phyloP scores from a whole-genome alignment of 2,113 vertebrate species.

The Elanus axillaris region DNA sequence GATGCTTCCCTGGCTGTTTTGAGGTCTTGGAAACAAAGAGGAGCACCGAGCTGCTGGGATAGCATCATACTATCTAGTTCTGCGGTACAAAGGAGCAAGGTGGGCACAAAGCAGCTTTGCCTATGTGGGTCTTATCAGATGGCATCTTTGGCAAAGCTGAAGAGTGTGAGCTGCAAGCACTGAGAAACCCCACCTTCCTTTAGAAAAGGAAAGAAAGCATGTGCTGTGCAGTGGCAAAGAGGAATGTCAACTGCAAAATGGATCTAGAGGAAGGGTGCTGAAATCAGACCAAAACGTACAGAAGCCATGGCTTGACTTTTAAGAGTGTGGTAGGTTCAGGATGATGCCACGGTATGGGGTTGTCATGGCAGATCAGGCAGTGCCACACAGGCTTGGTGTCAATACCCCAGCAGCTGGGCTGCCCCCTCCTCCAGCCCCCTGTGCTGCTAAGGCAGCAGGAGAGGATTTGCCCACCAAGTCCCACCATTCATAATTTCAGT shows the following conservation, averaged over 20 bases:
- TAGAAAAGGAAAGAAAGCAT: background rate
- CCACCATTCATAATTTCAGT: background rate
- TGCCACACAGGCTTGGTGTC: background rate
- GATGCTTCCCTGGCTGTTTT: background rate
- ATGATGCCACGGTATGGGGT: background rate
- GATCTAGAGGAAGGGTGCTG: background rate
- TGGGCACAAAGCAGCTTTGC: background rate
- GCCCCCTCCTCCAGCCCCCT: background rate
- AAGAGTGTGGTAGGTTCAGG: background rate
- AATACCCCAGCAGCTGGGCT: background rate
- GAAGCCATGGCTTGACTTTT: background rate
- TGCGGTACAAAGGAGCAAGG: background rate
- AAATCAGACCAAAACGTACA: background rate
- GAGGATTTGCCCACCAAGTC: background rate
- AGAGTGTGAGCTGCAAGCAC: background rate
- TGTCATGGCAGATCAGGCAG: background rate
- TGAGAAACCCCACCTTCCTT: background rate
- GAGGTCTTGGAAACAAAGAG: background rate
- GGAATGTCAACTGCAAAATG: background rate
- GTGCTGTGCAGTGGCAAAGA: background rate
- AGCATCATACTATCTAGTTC: background rate
- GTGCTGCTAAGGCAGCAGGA: background rate
- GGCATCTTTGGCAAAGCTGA: background rate
- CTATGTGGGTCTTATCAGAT: background rate
- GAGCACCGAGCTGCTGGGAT: background rate